Percentiles rank a stretch among this genome's conserved stretches.
Evolutionary conservation across 2,797 vertebrate genomes (phyloP).

Genomic region (Peromyscus aztecus): DNA sequence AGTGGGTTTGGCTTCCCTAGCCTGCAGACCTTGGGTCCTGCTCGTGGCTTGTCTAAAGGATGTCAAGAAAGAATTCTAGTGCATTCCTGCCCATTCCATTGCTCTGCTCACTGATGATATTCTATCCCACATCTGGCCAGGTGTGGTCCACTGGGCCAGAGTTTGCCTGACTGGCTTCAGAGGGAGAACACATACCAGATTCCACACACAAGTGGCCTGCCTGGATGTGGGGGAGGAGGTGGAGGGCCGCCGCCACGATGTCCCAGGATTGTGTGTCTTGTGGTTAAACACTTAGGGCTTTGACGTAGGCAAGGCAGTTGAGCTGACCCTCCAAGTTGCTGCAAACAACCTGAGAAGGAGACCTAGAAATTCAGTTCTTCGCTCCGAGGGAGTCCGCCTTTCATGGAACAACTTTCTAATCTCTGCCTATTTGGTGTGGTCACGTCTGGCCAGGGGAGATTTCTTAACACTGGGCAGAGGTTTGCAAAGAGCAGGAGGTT

Average conservation of each 20-base stretch:
- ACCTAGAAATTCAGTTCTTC: slow-evolving; percentile 65
- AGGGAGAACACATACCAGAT: slow-evolving; percentile 72
- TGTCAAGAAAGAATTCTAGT: slow-evolving; percentile 71
- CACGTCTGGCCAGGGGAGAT: slow-evolving; percentile 59
- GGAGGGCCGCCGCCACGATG: slow-evolving; percentile 64
- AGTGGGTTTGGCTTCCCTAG: background rate
- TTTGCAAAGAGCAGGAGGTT: slow-evolving; percentile 40
- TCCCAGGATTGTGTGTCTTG: slow-evolving; percentile 83
- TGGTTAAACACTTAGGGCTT: slow-evolving; percentile 84
- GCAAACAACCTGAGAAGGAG: slow-evolving; percentile 69
- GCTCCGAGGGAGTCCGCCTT: slow-evolving; percentile 59
- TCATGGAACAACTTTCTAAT: slow-evolving; percentile 72
- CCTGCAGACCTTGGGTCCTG: slow-evolving; percentile 58
- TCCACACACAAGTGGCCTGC: slow-evolving; percentile 61
- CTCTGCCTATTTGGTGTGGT: slow-evolving; percentile 75
- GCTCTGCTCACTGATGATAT: slow-evolving; percentile 59
- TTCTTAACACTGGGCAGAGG: slow-evolving; percentile 63
- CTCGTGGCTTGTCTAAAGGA: slow-evolving; percentile 42
- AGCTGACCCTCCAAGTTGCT: slow-evolving; percentile 56
- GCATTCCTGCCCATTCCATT: background rate
- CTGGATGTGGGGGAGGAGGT: slow-evolving; percentile 61
- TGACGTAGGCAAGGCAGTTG: slow-evolving; percentile 78
- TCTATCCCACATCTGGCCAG: slow-evolving; percentile 77
- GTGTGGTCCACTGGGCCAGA: slow-evolving; percentile 27
- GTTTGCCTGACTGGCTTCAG: slow-evolving; percentile 78